A percentile compares a stretch with the other conserved stretches of the same genome.
Evolutionary conservation across 1,140 invertebrate species (phyloP).

Genomic region (Pseudachorutes palmiensis): DNA sequence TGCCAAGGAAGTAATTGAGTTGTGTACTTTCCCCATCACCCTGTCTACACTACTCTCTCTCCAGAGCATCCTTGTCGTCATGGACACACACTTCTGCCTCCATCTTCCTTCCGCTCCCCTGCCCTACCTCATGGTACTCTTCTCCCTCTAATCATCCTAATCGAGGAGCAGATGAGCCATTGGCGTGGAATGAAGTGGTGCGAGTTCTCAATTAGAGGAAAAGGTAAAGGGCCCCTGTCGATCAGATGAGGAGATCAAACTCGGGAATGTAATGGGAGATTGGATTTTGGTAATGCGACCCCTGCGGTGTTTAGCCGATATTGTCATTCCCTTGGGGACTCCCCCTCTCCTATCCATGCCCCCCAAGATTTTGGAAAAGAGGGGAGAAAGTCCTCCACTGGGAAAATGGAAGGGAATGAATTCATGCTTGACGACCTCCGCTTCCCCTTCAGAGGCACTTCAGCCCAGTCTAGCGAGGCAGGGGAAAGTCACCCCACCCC

Average conservation of each 20-base stretch:
- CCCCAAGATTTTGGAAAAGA: neutral
- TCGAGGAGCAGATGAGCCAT: neutral
- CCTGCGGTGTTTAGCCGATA: constrained; percentile 11
- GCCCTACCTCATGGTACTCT: no score
- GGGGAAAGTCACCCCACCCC: neutral
- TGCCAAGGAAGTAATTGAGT: neutral
- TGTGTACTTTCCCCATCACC: neutral
- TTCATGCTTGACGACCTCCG: constrained; percentile 9
- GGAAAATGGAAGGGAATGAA: neutral
- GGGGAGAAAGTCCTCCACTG: neutral
- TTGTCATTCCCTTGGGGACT: neutral
- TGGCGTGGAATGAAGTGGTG: neutral
- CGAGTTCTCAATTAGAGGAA: neutral
- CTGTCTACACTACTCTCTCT: neutral
- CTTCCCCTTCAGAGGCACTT: neutral
- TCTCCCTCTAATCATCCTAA: constrained; percentile 8
- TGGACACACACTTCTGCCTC: no score
- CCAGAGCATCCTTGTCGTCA: no score
- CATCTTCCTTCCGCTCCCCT: neutral
- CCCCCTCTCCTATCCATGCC: neutral
- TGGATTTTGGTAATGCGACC: constrained; percentile 11
- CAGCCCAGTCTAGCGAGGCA: neutral
- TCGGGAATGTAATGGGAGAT: neutral
- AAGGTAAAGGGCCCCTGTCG: neutral
- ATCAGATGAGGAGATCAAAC: neutral